Conservation (phyloP, 2,113 vertebrate species). For the Phainopepla nitens region DNA sequence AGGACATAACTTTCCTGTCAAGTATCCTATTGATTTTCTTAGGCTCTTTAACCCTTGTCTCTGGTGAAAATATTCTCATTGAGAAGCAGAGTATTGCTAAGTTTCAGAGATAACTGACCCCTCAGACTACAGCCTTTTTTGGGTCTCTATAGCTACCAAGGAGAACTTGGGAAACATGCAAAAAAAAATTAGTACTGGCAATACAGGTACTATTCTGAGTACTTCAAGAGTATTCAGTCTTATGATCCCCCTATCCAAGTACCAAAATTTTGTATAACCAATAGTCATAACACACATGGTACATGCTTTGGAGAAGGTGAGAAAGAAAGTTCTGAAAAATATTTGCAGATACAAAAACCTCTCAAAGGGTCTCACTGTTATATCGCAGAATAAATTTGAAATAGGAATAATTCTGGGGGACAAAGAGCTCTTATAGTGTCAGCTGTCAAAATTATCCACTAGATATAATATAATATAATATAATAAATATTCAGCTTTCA, state of each 20-base stretch:
- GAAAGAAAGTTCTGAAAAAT: neutral
- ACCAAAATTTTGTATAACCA: neutral
- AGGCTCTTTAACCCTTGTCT: neutral
- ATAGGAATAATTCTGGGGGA: neutral
- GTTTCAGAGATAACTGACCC: neutral
- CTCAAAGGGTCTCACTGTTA: neutral
- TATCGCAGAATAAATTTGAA: neutral
- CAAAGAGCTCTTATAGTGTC: neutral
- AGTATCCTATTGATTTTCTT: constrained; percentile 22
- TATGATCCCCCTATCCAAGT: neutral
- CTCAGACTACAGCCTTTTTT: neutral
- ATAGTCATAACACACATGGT: neutral
- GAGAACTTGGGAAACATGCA: neutral
- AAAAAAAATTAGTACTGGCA: neutral
- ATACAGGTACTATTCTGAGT: neutral
- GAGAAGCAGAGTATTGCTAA: neutral
- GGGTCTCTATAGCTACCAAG: neutral
- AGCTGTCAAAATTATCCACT: neutral
- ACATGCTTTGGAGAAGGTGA: neutral
- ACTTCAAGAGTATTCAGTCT: neutral
- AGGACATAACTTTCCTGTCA: constrained; percentile 24
- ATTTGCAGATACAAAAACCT: neutral
- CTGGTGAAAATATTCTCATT: neutral
- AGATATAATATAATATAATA: neutral
- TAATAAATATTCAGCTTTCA: neutral